Evolutionary conservation across 2,113 vertebrate genomes (phyloP).

Genomic region (Pollimyrus isidori): DNA sequence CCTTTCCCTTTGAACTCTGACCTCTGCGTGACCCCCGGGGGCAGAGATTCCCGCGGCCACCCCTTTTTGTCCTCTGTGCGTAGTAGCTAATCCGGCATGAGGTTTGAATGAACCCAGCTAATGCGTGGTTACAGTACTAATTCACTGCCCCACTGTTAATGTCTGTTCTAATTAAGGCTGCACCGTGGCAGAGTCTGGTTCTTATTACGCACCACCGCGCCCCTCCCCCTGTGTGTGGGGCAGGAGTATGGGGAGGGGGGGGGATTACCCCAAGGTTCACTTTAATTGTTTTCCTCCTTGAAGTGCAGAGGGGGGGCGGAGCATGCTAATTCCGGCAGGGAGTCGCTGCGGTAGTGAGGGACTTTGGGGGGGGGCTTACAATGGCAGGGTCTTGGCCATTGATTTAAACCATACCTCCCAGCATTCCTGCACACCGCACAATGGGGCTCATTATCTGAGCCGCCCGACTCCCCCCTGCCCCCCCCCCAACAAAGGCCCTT

Average conservation of each 20-base stretch:
- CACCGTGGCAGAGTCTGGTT: constrained; percentile 64
- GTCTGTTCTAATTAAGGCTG: constrained; percentile 93
- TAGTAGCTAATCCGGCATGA: constrained; percentile 84
- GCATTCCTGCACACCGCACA: constrained; percentile 44
- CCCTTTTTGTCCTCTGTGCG: constrained; percentile 83
- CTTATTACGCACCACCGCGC: constrained; percentile 68
- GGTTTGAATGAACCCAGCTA: constrained; percentile 78
- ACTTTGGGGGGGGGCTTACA: constrained; percentile 38
- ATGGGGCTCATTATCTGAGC: constrained; percentile 43
- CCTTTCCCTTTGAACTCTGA: constrained; percentile 65
- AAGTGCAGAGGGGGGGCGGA: constrained; percentile 59
- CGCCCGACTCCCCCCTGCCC: constrained; percentile 14
- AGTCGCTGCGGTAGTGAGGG: constrained; percentile 28
- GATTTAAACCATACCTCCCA: constrained; percentile 51
- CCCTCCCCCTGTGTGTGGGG: constrained; percentile 45
- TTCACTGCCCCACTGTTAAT: constrained; percentile 79
- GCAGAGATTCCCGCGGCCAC: constrained; percentile 77
- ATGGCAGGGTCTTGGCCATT: constrained; percentile 46
- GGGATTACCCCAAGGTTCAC: constrained; percentile 72
- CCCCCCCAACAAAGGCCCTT: constrained; percentile 30
- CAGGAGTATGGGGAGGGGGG: constrained; percentile 46
- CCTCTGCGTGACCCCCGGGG: constrained; percentile 77
- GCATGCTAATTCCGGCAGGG: constrained; percentile 49
- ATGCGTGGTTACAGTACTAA: constrained; percentile 79
- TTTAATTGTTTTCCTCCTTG: constrained; percentile 79